Evolutionary conservation across 2,888 invertebrate species (phyloP).

Genomic region (Strigamia crassipes): DNA sequence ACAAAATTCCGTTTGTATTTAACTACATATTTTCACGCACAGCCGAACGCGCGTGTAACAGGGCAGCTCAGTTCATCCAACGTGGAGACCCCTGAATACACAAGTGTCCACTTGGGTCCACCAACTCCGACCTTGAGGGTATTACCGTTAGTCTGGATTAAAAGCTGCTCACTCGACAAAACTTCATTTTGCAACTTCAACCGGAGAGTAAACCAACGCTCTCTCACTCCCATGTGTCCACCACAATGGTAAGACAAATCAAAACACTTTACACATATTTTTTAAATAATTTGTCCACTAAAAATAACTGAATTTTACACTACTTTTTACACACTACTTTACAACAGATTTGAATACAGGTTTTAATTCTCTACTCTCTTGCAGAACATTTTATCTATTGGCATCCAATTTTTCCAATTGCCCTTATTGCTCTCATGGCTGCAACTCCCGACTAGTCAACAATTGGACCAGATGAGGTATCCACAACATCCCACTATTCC

Average conservation of each 20-base stretch:
- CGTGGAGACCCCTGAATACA: background rate
- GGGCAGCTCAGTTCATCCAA: background rate
- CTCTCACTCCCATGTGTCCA: background rate
- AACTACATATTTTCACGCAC: background rate
- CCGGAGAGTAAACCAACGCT: background rate
- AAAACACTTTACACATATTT: too few species aligned
- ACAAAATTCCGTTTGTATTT: too few species aligned
- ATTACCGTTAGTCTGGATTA: background rate
- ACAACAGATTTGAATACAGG: too few species aligned
- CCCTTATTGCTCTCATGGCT: background rate
- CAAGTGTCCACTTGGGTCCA: background rate
- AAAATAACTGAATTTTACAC: too few species aligned
- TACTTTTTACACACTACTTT: too few species aligned
- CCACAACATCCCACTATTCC: background rate
- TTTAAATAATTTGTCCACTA: background rate
- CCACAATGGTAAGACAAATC: background rate
- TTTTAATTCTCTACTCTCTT: background rate
- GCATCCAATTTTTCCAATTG: background rate
- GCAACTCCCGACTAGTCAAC: background rate
- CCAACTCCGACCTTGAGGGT: background rate
- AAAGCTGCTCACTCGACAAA: background rate
- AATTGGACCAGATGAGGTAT: background rate
- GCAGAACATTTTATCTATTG: background rate
- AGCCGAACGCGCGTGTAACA: background rate
- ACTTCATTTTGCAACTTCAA: background rate